Percentiles rank a stretch among this genome's conserved stretches.
These are phyloP conservation scores for Microplitis mediator DNA, from an alignment of 1,140 invertebrate genomes.

Conservation along the genomic window DNA sequence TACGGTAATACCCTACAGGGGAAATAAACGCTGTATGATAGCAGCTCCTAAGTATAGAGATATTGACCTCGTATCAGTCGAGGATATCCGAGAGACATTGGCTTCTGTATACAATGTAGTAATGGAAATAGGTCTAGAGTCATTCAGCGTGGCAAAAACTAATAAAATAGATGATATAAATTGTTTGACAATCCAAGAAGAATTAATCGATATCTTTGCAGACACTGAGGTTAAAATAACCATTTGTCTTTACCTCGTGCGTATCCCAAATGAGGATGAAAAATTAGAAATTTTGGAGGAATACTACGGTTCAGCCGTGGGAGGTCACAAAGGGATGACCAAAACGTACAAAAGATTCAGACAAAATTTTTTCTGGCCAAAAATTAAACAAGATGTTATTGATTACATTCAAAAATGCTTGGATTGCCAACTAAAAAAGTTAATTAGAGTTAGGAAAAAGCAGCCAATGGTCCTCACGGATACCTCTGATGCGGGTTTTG, in stretches of 20 bases:
- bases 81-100: not conserved
- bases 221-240: not conserved
- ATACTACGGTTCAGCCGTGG: constrained; percentile 21
- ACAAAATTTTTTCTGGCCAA: constrained; percentile 24
- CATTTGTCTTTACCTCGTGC: constrained; percentile 7
- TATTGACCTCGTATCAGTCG: not conserved
- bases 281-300: constrained; percentile 9
- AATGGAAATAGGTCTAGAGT: not conserved
- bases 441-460: constrained; percentile 4
- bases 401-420: constrained; percentile 23
- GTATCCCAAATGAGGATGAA: not conserved
- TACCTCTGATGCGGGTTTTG: not conserved
- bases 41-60: not conserved
- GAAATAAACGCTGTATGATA: not conserved
- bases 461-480: not conserved
- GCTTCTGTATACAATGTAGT: not conserved
- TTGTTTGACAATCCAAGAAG: not conserved
- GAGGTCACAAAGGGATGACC: constrained; percentile 9
- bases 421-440: constrained; percentile 29
- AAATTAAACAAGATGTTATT: constrained; percentile 25
- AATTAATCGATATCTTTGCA: not conserved
- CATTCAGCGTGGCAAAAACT: constrained; percentile 1
- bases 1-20: not conserved
- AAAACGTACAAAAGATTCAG: constrained; percentile 25
- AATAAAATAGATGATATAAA: not conserved